These are phyloP conservation scores for Odontocerum albicorne DNA, from an alignment of 2,888 invertebrate species.

Conservation along the genomic window DNA sequence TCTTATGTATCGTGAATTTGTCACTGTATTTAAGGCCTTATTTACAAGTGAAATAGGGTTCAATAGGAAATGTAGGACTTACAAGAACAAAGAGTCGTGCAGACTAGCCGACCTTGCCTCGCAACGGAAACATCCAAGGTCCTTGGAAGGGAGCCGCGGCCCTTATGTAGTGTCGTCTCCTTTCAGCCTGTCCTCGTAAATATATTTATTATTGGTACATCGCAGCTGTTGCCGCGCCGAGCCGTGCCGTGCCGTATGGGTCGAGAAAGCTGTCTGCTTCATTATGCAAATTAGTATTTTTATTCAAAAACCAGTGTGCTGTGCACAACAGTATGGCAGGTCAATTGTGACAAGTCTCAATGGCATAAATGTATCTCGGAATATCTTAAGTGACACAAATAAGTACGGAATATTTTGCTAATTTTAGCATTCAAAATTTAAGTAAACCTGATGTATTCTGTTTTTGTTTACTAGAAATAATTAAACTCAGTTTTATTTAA, in stretches of 20 bases:
- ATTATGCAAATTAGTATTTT: slow-evolving; percentile 21
- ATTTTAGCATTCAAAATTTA: no score
- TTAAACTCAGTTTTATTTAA: no score
- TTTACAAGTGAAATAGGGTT: slow-evolving; percentile 13
- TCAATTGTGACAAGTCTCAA: not conserved
- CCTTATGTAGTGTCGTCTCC: slow-evolving; percentile 15
- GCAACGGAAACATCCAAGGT: slow-evolving; percentile 48
- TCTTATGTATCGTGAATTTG: not conserved
- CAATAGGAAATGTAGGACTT: slow-evolving; percentile 8
- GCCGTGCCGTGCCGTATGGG: slow-evolving; percentile 1
- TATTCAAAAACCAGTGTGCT: slow-evolving; percentile 11
- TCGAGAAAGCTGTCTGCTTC: slow-evolving; percentile 12
- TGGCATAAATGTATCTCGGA: no score
- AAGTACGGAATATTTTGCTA: no score
- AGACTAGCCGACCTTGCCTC: slow-evolving; percentile 49
- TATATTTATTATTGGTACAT: no score
- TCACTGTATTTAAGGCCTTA: slow-evolving; percentile 11
- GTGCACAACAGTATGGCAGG: not conserved
- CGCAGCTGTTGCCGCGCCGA: no score
- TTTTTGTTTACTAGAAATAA: no score
- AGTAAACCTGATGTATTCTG: no score
- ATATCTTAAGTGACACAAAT: no score
- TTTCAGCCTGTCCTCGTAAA: slow-evolving; percentile 5
- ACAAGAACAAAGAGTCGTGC: slow-evolving; percentile 30
- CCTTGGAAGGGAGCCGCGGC: slow-evolving; percentile 36